These are phyloP conservation scores for Hydropsyche betteni DNA, from an alignment of 2,888 invertebrate species.

Conservation along the genomic window DNA sequence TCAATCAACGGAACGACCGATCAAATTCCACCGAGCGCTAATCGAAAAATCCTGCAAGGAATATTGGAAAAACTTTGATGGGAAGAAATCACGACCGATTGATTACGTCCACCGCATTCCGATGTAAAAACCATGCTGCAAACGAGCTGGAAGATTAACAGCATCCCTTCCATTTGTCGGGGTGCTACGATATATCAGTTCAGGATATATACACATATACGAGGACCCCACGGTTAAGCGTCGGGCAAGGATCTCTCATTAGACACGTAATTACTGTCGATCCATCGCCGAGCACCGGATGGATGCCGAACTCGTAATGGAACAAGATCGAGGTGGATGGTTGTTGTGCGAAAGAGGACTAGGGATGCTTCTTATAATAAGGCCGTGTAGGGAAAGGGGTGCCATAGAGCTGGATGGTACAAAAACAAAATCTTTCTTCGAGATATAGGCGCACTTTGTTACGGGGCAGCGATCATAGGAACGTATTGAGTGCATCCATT, in stretches of 20 bases:
- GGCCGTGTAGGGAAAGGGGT: not conserved
- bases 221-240: slow-evolving; percentile 32
- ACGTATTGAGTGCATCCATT: slow-evolving; percentile 12
- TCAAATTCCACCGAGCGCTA: not conserved
- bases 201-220: not conserved
- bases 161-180: slow-evolving; percentile 35
- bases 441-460: not conserved
- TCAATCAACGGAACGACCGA: not conserved
- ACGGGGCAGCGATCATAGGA: not conserved
- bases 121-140: slow-evolving; percentile 28
- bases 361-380: slow-evolving; percentile 8
- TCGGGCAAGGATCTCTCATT: slow-evolving; percentile 39
- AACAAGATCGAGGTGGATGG: slow-evolving; percentile 8
- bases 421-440: not conserved
- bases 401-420: not conserved
- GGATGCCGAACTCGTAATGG: slow-evolving; percentile 36
- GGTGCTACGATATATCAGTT: slow-evolving; percentile 32
- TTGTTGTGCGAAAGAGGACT: slow-evolving; percentile 34
- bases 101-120: slow-evolving; percentile 32
- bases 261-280: slow-evolving; percentile 50
- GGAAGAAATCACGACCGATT: slow-evolving; percentile 25
- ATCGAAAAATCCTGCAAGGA: not conserved
- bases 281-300: slow-evolving; percentile 38
- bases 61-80: not conserved
- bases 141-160: slow-evolving; percentile 45